Conservation (phyloP, 2,797 vertebrate species). For the Arnoldichthys spilopterus region DNA sequence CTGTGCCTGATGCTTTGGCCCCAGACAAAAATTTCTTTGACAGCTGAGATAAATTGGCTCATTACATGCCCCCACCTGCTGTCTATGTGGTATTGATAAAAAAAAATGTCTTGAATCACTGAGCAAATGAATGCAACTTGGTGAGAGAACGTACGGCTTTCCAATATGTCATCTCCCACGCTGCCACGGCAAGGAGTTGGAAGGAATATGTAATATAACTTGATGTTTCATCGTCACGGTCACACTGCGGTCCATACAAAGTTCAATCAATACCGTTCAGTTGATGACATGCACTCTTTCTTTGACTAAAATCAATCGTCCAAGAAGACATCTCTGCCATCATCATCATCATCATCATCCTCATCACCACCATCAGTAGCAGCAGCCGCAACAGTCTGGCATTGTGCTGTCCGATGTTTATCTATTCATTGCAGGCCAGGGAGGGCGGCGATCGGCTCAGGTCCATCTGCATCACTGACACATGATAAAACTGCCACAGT, state of each 20-base stretch:
- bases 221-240: conserved; percentile 54
- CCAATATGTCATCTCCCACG: conserved; percentile 31
- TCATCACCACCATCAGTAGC: neutral
- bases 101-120: conserved; percentile 57
- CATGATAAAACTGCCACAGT: neutral
- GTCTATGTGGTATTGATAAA: conserved; percentile 72
- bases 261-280: conserved; percentile 27
- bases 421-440: conserved; percentile 19
- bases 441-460: conserved; percentile 18
- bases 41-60: conserved; percentile 80
- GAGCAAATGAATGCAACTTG: conserved; percentile 53
- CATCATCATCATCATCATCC: conserved; percentile 15
- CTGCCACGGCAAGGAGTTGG: neutral
- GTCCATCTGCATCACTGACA: conserved; percentile 35
- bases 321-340: conserved; percentile 23
- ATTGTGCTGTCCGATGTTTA: conserved; percentile 25
- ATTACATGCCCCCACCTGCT: conserved; percentile 78
- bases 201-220: conserved; percentile 34
- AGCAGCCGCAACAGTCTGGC: neutral
- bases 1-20: conserved; percentile 71
- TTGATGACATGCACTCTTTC: conserved; percentile 17
- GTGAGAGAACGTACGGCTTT: conserved; percentile 49
- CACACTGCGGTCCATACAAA: conserved; percentile 59
- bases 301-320: conserved; percentile 26
- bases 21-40: conserved; percentile 79